Evolutionary conservation across 2,888 invertebrate genomes (phyloP), one percentile per base, ranked within the genome.

Genomic region (Oscheius sp.): DNA sequence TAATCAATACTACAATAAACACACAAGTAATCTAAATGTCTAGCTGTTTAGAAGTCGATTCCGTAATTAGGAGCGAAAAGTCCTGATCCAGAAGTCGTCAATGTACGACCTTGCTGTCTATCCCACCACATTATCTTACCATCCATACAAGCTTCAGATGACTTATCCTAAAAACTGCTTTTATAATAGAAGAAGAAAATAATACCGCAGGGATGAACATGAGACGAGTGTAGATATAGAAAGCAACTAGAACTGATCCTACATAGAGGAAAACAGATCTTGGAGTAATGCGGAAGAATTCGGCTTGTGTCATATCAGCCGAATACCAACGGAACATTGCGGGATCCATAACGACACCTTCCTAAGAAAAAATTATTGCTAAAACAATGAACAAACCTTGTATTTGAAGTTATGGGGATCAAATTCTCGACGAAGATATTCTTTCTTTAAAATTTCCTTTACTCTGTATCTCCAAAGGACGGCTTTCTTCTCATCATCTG

Each of bases 301-400:
- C 88, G 3, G 84, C 82, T 69, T 85, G 86, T 5, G 84, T 86
- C 87, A 88, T 88, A 69, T 88, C 87, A 46, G 85, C 84, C 7
- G 88, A 85, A 75, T 88, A 88, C 88, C 88, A 88, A 35, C 88
- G 85, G 83, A 88, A 88, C 86, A 88, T 85, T 2, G 88, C 86
- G 6, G 88, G 88, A 69, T 88, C 88, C 79, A 88, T 85, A 27
- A 84, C 80, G n/a, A 87, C 81, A 7, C 87, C 87, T 75, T 87
- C 85, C 86, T 86, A 21, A 49, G 81, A 72, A 18, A 21, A 46
- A 2, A 29, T 52, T 18, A 29, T 18, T 27, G 5, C 0, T 6
- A 43, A 43, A 43, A 43, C 21, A 41, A 55, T 56, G 25, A 29
- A 3, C 29, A 23, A 16, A 85, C 86, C 76, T 85, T 86, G 79